Percentiles rank a stretch among this genome's conserved stretches.
phyloP scores from a whole-genome alignment of 2,113 vertebrate genomes.

The Malurus elegans region DNA sequence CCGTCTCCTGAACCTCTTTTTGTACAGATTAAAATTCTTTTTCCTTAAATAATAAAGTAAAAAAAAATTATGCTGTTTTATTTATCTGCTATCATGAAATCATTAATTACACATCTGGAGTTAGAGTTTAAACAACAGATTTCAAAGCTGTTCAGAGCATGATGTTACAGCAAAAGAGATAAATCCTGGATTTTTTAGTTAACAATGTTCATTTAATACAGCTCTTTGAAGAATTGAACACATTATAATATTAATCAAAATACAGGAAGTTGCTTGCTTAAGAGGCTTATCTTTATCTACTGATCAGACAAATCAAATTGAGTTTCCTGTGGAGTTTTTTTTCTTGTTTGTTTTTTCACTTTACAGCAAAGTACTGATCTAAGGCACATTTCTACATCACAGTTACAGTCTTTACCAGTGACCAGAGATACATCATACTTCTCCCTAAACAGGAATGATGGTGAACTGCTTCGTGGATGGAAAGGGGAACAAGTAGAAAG shows the following conservation, averaged over 20 bases:
- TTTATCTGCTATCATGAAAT: background rate
- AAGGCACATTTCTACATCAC: background rate
- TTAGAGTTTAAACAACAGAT: background rate
- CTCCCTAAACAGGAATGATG: background rate
- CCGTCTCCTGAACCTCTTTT: background rate
- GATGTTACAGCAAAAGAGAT: background rate
- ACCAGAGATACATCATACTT: background rate
- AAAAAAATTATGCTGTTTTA: background rate
- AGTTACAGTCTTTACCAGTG: background rate
- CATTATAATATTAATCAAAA: background rate
- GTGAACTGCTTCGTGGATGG: background rate
- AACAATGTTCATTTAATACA: background rate
- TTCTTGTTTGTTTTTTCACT: background rate
- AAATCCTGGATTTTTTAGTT: background rate
- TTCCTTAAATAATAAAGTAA: background rate
- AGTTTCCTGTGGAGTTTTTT: background rate
- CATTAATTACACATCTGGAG: background rate
- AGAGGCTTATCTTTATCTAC: background rate
- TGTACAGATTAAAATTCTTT: background rate
- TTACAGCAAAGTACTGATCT: background rate
- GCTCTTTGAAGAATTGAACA: background rate
- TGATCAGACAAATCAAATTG: background rate
- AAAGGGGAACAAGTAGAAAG: background rate
- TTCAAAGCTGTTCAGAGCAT: background rate
- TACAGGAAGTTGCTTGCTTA: background rate